phyloP scores from a whole-genome alignment of 2,113 vertebrate genomes.

The Piprites chloris region DNA sequence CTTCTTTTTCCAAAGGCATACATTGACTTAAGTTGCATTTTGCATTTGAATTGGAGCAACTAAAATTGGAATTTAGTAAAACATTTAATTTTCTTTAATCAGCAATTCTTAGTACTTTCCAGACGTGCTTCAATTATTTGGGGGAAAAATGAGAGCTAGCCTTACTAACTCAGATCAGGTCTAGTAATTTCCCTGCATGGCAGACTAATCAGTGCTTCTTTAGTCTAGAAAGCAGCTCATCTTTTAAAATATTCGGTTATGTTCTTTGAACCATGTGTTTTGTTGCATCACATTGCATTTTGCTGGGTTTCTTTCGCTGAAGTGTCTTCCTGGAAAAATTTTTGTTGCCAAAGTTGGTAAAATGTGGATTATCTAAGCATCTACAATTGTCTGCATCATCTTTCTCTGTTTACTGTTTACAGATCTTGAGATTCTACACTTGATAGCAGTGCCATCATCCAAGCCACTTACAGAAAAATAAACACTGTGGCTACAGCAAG shows the following conservation, averaged over 20 bases:
- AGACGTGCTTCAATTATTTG: background rate
- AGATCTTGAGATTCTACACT: background rate
- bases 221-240: background rate
- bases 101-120: background rate
- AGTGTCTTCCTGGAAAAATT: background rate
- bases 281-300: background rate
- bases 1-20: background rate
- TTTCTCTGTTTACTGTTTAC: background rate
- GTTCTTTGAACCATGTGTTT: background rate
- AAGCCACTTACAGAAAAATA: background rate
- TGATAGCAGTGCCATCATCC: background rate
- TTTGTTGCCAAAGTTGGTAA: background rate
- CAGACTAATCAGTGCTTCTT: background rate
- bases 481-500: background rate
- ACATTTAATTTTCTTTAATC: background rate
- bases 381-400: background rate
- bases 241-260: background rate
- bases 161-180: background rate
- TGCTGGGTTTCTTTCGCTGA: background rate
- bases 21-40: background rate
- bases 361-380: background rate
- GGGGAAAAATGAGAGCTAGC: background rate
- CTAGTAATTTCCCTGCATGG: background rate
- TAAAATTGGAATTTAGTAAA: background rate
- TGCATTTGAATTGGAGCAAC: background rate